Evolutionary conservation across 2,113 vertebrate genomes (phyloP).

Genomic region (Mustelus asterias): DNA sequence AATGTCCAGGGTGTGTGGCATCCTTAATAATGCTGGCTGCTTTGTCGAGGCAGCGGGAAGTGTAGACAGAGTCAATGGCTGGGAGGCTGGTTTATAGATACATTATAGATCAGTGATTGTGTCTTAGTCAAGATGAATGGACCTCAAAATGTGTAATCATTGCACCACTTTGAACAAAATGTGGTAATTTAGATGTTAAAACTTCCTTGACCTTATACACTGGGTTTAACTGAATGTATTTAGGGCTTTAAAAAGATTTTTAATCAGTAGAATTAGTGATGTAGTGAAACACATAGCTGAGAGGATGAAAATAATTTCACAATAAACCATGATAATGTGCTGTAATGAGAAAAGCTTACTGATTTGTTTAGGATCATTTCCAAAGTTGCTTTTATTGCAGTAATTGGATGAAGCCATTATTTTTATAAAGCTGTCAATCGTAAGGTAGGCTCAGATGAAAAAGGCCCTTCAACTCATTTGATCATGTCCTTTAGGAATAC

Average conservation of each 20-base stretch:
- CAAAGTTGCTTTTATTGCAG: neutral
- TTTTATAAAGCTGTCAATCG: neutral
- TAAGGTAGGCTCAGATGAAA: neutral
- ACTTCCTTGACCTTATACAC: neutral
- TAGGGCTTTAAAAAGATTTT: neutral
- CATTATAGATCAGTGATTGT: neutral
- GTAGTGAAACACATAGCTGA: neutral
- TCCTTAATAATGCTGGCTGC: too few species aligned
- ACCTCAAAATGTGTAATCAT: neutral
- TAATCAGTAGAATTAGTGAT: neutral
- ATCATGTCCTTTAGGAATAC: neutral
- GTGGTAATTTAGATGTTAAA: neutral
- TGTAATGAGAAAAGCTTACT: neutral
- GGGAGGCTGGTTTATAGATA: too few species aligned
- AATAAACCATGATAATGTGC: neutral
- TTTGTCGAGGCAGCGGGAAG: too few species aligned
- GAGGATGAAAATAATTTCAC: neutral
- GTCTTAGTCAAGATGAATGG: neutral
- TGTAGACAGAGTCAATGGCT: too few species aligned
- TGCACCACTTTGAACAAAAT: neutral
- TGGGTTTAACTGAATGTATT: neutral
- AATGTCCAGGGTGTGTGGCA: too few species aligned
- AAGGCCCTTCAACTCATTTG: neutral
- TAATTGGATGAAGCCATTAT: neutral
- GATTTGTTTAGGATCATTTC: conserved; percentile 7